Percentiles rank a stretch among this genome's conserved stretches.
Evolutionary conservation across 1,140 invertebrate species (phyloP).

Genomic region (Rhizoglyphus robini): DNA sequence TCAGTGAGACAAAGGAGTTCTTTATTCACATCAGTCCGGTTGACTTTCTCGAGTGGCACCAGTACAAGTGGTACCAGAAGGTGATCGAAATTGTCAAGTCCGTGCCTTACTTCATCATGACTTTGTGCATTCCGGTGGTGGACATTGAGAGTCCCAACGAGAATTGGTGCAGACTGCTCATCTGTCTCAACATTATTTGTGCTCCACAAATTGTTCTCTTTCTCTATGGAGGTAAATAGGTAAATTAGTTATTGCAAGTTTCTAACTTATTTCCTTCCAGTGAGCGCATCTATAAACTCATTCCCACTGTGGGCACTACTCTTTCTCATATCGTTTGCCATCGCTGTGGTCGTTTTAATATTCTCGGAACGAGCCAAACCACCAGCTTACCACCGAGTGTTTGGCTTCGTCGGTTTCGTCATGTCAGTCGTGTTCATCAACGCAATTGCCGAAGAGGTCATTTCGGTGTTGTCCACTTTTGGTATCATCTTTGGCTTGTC

Average conservation of each 20-base stretch:
- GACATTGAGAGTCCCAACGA: conserved; percentile 39
- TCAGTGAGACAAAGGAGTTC: conserved; percentile 34
- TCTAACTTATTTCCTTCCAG: background rate
- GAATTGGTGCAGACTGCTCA: conserved; percentile 47
- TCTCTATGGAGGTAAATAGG: background rate
- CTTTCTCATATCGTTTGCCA: background rate
- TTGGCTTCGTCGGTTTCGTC: conserved; percentile 49
- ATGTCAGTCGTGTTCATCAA: conserved; percentile 53
- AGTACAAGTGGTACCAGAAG: conserved; percentile 32
- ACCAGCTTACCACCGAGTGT: conserved; percentile 37
- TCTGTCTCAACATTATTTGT: conserved; percentile 41
- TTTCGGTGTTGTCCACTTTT: conserved; percentile 45
- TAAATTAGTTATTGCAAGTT: background rate
- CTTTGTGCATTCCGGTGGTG: conserved; percentile 46
- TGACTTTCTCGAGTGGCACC: conserved; percentile 38
- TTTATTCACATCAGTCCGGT: conserved; percentile 42
- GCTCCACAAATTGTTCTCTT: conserved; percentile 37
- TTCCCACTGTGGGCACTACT: background rate
- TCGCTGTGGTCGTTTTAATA: conserved; percentile 30
- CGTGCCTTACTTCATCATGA: conserved; percentile 42
- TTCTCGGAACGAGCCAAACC: conserved; percentile 31
- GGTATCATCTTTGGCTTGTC: conserved; percentile 46
- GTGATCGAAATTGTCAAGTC: conserved; percentile 23
- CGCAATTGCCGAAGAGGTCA: conserved; percentile 49
- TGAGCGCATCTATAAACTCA: background rate